Base-by-base conservation (phyloP, 2,888 invertebrate species). In the Netelia melanura region DNA sequence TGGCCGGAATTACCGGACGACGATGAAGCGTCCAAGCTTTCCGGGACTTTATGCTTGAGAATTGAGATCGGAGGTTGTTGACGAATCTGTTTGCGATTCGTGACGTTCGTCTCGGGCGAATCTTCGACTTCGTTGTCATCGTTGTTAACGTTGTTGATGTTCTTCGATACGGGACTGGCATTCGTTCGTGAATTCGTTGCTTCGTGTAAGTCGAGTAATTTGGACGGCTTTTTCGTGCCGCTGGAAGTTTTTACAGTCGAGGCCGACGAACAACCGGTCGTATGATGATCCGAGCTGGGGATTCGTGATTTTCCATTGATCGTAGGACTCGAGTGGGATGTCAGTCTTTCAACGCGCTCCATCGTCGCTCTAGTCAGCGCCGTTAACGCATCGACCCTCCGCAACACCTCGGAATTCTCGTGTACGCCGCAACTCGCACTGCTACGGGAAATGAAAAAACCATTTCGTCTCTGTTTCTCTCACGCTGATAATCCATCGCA, bases 291-390 rank as follows among this genome's bases (percentile, higher is more conserved):
- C 77, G 83, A 17, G 61, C 61, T 10, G 74, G 82, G 48, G 76
- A 72, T 52, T 44, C 86, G 77, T 62, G 84, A 79, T 85, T 86
- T 79, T 75, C 68, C 61, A 86, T 83, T 71, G 70, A 86, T 58
- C 81, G 86, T 83, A 10, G 89, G 83, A 67, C 86, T 89, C 43
- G 86, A 79, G 70, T 80, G 30, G 56, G 90, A 90, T 86, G 95
- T 94, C 91, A 96, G 95, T 94, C 95, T 95, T 93, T 96, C 96
- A 90, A 96, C 96, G 91, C 96, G 95, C 92, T 96, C 96, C 94
- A 96, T 95, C 65, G 96, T 96, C 90, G 96, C 95, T 93, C 95
- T 95, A 75, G 96, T 96, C 89, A 96, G 94, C 52, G 95, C 96
- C 86, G 96, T 95, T 92, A 96, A 94, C 90, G 95, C 96, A 89